Base-by-base conservation (phyloP, 2,888 invertebrate genomes). In the Cryptus armator region DNA sequence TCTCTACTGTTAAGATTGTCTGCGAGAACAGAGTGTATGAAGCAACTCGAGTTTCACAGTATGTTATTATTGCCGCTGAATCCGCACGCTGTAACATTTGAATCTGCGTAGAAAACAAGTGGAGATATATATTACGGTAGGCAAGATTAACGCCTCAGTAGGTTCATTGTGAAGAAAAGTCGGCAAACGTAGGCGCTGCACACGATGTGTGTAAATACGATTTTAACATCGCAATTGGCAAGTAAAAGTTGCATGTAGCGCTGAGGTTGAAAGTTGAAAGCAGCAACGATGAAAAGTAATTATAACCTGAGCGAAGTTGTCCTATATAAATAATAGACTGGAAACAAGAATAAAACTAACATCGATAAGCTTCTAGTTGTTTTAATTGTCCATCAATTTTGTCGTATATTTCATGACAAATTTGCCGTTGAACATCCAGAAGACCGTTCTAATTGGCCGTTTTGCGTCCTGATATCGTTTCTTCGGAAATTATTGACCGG, bases 11-110 rank as follows among this genome's bases (percentile, higher is more conserved):
- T 6, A 62, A n/a, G 46, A 75, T 48, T 75, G 48, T 48, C 64
- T 32, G 12, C 48, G 48, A n/a, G 44, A 10, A n/a, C n/a, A 29
- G 59, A 62, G 64, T 75, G 32, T 48, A 64, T 64, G 62, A 75
- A 75, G 74, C 64, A 75, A 75, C 48, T 1, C 29, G 37, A 6
- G 29, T 16, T 19, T 46, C 64, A 16, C 44, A 12, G 29, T 44
- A 46, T 75, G 48, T 72, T 64, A 75, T 75, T 48, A 75, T 75
- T 64, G 19, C 48, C 32, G 64, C 16, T 64, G 44, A 75, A 64
- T 48, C 46, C 48, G 48, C 46, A 12, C 32, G 19, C 59, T 10
- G 9, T 48, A 62, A 62, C 59, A 59, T 59, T 59, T 59, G 62
- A 74, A 62, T 29, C 48, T 12, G 46, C 62, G 32, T 59, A 14